Base-by-base conservation (phyloP, 2,113 vertebrate species). In the Petromus typicus region DNA sequence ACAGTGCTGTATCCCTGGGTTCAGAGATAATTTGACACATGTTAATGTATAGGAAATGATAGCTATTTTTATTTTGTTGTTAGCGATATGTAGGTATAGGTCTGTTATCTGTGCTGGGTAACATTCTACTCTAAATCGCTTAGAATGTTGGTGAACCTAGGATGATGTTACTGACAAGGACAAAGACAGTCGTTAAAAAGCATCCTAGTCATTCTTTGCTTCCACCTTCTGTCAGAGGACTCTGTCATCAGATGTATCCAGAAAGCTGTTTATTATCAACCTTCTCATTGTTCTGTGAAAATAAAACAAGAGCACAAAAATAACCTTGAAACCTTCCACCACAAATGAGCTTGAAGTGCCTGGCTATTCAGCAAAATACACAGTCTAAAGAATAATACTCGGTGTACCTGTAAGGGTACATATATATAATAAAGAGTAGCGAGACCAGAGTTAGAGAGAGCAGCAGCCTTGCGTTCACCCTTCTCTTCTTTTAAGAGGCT, bases 291-390 rank as follows among this genome's bases (percentile, higher is more conserved):
- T 92, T 80, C 54, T 66, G 4, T 83, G 78, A 61, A 95, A 86
- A 61, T 89, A 83, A 95, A 91, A 51, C 32, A 56, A 92, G 11
- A 87, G 22, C 67, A 83, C 17, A 59, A 69, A 89, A 69, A 40
- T 59, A 66, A 95, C 4, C 61, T 71, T 80, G 51, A 51, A 75
- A 95, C 67, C 51, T 80, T 80, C 7, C 54, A 30, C 27, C 57
- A 89, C 69, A 64, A 78, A 69, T 69, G 48, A 51, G 63, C 75
- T 67, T 63, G 63, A 88, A 86, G 43, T 89, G 78, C 56, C n/a
- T 40, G 37, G 27, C 54, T 54, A 25, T 32, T 80, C 43, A 51
- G 30, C 78, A 80, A 64, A 87, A 45, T 51, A n/a, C 45, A 78
- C 22, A 87, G 34, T 61, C 86, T 45, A 7, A 71, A 91, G 85